A percentile compares a stretch with the other conserved stretches of the same genome.
Evolutionary conservation across 2,113 vertebrate species (phyloP).

Genomic region (Sebastes fasciatus): DNA sequence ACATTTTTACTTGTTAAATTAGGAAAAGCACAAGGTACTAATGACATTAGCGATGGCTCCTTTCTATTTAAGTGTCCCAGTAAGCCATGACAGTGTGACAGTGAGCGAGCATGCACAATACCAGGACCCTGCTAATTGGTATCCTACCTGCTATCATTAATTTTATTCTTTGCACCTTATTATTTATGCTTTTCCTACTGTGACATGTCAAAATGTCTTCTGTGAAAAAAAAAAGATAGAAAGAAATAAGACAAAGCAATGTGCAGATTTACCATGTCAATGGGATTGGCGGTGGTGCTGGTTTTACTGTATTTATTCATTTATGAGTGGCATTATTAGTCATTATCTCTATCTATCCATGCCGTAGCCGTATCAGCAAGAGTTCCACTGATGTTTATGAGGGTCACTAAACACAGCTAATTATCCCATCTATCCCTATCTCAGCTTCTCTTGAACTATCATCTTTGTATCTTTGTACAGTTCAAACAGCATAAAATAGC

Average conservation of each 20-base stretch:
- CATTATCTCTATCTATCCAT: conserved; percentile 13
- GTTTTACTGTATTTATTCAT: neutral
- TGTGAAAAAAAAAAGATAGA: too few relatives aligned
- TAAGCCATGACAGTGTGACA: neutral
- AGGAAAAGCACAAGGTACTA: neutral
- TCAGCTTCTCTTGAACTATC: conserved; percentile 5
- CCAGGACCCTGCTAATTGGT: neutral
- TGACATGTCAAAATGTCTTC: neutral
- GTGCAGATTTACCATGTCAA: neutral
- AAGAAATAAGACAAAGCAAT: neutral
- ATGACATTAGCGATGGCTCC: neutral
- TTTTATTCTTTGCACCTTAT: neutral
- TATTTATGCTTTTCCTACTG: neutral
- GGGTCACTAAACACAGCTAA: conserved; percentile 13
- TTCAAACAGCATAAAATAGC: conserved; percentile 26
- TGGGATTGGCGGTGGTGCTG: neutral
- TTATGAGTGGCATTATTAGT: neutral
- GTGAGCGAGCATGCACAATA: neutral
- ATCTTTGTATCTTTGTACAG: conserved; percentile 16
- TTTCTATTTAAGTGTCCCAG: neutral
- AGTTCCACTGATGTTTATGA: conserved; percentile 3
- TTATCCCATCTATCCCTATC: conserved; percentile 6
- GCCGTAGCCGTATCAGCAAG: neutral
- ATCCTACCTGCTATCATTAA: neutral
- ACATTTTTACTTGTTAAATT: neutral